Conservation (phyloP, 2,797 vertebrate species). For the Semotilus atromaculatus region DNA sequence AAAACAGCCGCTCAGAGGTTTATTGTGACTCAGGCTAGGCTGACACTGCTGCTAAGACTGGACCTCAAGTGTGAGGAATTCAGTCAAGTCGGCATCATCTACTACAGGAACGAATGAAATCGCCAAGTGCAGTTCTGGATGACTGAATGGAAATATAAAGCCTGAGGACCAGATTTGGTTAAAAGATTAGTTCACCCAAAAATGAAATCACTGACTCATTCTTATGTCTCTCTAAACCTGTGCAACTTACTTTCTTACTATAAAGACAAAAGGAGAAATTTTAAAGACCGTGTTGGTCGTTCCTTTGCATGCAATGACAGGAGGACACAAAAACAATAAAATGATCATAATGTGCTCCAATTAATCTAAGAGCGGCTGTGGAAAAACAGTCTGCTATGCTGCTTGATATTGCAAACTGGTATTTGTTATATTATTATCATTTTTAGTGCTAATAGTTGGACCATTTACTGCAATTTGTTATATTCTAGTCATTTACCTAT, state of each 20-base stretch:
- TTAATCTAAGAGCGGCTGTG: neutral
- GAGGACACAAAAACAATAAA: neutral
- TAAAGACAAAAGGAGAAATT: neutral
- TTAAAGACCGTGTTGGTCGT: neutral
- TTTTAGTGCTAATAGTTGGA: neutral
- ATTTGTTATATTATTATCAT: neutral
- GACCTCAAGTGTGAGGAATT: slow-evolving; percentile 22
- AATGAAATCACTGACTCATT: neutral
- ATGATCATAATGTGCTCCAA: neutral
- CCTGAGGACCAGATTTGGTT: slow-evolving; percentile 27
- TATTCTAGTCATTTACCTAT: neutral
- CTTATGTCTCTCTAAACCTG: neutral
- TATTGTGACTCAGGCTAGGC: slow-evolving; percentile 35
- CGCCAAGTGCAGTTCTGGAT: neutral
- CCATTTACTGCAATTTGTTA: neutral
- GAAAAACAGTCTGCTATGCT: neutral
- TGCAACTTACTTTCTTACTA: neutral
- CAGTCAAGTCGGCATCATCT: neutral
- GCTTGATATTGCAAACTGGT: neutral
- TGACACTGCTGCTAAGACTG: slow-evolving; percentile 3
- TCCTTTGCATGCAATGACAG: neutral
- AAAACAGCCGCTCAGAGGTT: slow-evolving; percentile 24
- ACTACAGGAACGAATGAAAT: neutral
- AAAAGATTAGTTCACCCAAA: slow-evolving; percentile 16
- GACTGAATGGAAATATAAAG: neutral